A percentile compares a stretch with the other conserved stretches of the same genome.
phyloP scores from a whole-genome alignment of 2,797 vertebrate species.

The Muscicapa striata region DNA sequence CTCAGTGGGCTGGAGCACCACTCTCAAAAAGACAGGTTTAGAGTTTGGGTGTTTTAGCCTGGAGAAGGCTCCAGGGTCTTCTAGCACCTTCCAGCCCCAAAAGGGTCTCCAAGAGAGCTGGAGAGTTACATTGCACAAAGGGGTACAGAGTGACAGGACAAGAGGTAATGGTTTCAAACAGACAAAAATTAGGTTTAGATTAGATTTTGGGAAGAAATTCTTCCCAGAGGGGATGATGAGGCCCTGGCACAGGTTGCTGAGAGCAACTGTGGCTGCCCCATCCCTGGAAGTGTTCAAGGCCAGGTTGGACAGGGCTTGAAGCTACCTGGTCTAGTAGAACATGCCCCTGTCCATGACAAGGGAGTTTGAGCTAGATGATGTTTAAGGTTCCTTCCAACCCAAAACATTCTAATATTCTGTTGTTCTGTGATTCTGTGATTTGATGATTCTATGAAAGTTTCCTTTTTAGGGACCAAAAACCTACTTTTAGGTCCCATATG shows the following conservation, averaged over 20 bases:
- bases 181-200: neutral
- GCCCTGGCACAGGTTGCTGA: neutral
- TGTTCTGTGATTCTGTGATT: neutral
- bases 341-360: neutral
- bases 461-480: neutral
- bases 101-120: neutral
- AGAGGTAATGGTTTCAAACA: neutral
- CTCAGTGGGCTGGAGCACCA: neutral
- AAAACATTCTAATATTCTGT: neutral
- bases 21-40: neutral
- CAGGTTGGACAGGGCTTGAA: neutral
- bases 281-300: neutral
- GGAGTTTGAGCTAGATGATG: neutral
- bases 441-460: neutral
- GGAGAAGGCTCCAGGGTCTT: neutral
- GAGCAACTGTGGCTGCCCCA: neutral
- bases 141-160: neutral
- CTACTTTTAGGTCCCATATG: neutral
- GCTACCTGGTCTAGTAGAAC: neutral
- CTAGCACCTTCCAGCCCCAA: neutral
- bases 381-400: neutral
- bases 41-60: neutral
- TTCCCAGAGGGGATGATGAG: neutral
- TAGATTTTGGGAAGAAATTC: neutral
- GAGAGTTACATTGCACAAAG: neutral